Conservation (phyloP, 2,888 invertebrate species). For the Laothoe populi region DNA sequence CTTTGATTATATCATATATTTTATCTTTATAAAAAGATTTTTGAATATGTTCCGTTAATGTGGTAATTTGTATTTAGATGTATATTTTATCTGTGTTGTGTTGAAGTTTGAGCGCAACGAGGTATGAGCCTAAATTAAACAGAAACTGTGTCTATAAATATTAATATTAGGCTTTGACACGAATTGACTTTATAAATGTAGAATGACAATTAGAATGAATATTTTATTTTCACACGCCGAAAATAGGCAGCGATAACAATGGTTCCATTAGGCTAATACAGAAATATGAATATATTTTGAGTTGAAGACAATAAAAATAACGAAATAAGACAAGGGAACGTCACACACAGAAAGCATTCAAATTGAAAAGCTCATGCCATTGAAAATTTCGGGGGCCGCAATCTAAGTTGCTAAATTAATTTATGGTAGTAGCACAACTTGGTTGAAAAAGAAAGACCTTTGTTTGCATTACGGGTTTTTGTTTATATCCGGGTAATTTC, state of each 20-base stretch:
- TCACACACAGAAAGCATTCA: slow-evolving; percentile 56
- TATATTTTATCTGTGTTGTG: too few species aligned
- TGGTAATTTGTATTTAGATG: too few species aligned
- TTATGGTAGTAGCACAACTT: slow-evolving; percentile 59
- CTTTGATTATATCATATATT: too few species aligned
- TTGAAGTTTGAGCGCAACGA: too few species aligned
- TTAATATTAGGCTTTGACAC: background rate
- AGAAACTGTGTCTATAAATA: background rate
- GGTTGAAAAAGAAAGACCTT: slow-evolving; percentile 20
- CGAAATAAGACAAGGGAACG: slow-evolving; percentile 44
- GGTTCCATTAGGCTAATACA: slow-evolving; percentile 28
- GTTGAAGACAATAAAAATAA: slow-evolving; percentile 42
- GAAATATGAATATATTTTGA: slow-evolving; percentile 38
- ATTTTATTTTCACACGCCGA: slow-evolving; percentile 33
- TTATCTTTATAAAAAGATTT: too few species aligned
- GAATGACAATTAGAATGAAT: slow-evolving; percentile 25
- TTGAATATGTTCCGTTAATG: too few species aligned
- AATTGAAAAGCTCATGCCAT: slow-evolving; percentile 60
- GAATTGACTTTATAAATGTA: slow-evolving; percentile 1
- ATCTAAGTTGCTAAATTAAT: slow-evolving; percentile 79
- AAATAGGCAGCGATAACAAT: slow-evolving; percentile 24
- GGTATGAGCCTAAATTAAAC: too few species aligned
- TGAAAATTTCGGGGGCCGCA: slow-evolving; percentile 53
- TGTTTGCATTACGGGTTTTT: slow-evolving; percentile 15
- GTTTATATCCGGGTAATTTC: background rate